Percentiles rank a stretch among this genome's conserved stretches.
Evolutionary conservation across 2,888 invertebrate genomes (phyloP).

Genomic region (Acrobasis consociella): DNA sequence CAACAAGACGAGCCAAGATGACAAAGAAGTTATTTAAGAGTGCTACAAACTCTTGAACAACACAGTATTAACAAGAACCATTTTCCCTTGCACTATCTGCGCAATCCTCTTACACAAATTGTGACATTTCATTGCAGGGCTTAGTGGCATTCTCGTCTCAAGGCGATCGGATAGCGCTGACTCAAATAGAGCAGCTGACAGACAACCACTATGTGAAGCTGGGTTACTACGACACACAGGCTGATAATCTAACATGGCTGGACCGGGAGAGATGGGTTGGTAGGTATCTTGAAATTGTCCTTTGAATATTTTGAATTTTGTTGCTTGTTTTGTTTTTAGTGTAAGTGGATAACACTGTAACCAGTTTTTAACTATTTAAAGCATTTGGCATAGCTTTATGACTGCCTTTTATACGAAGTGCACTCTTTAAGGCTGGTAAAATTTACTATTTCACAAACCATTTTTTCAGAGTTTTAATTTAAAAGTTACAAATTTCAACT

Average conservation of each 20-base stretch:
- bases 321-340: not conserved
- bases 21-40: not conserved
- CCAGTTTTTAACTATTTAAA: no score
- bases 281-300: conserved; percentile 61
- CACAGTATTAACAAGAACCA: conserved; percentile 5
- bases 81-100: conserved; percentile 6
- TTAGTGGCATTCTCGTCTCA: conserved; percentile 98
- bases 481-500: no score
- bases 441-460: no score
- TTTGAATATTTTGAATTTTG: not conserved
- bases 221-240: conserved; percentile 98
- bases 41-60: not conserved
- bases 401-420: no score
- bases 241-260: conserved; percentile 97
- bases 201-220: conserved; percentile 97
- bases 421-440: no score
- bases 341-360: not conserved
- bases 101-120: conserved; percentile 18
- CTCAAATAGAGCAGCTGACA: conserved; percentile 98
- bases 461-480: no score
- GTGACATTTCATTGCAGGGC: conserved; percentile 84
- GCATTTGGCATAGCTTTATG: no score
- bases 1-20: no score
- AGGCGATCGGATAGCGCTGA: conserved; percentile 98
- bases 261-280: conserved; percentile 96